Conservation (phyloP, 2,113 vertebrate species). For the Scopus umbretta region DNA sequence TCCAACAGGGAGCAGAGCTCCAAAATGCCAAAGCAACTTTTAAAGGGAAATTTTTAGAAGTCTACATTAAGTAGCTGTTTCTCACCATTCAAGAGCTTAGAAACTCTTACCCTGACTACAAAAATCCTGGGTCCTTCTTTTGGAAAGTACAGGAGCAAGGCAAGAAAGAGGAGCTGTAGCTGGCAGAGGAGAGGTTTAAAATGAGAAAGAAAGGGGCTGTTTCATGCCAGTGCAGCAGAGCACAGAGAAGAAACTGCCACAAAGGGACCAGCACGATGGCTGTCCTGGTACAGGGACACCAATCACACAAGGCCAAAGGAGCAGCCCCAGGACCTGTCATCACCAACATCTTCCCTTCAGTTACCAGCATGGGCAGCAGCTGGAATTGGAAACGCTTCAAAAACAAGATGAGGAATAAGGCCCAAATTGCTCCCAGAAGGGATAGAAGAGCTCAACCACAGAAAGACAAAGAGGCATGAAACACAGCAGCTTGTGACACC, state of each 20-base stretch:
- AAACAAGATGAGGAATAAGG: not conserved
- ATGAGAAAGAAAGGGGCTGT: not conserved
- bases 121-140: not conserved
- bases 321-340: not conserved
- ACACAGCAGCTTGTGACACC: not conserved
- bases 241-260: not conserved
- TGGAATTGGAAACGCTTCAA: not conserved
- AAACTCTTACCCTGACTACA: not conserved
- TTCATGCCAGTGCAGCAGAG: not conserved
- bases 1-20: not conserved
- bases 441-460: not conserved
- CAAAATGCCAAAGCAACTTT: not conserved
- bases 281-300: not conserved
- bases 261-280: not conserved
- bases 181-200: not conserved
- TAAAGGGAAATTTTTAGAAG: not conserved
- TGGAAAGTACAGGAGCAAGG: not conserved
- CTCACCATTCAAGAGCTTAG: not conserved
- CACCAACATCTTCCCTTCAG: not conserved
- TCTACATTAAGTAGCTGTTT: not conserved
- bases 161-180: not conserved
- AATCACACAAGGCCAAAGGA: accelerated
- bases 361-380: not conserved
- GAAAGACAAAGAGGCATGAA: not conserved
- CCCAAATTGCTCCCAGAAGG: not conserved